These are phyloP conservation scores for Stylophora pistillata DNA, from an alignment of 64 coral and sea anemone genomes.

Conservation along the genomic window DNA sequence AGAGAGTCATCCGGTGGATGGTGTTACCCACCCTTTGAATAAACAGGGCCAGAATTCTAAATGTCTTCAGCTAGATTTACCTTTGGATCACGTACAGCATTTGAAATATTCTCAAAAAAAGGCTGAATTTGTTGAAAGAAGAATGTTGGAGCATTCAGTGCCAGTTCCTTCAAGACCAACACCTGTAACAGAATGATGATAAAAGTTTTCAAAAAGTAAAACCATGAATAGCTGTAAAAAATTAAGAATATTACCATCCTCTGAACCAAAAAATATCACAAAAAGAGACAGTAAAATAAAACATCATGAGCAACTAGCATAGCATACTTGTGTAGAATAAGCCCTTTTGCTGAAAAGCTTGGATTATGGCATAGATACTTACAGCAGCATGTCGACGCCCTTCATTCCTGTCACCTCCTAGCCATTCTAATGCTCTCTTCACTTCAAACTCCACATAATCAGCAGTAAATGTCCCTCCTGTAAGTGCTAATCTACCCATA, in stretches of 20 bases:
- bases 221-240: too few species aligned
- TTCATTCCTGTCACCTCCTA: slow-evolving; percentile 94
- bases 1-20: too few species aligned
- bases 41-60: not conserved
- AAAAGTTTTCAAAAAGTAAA: too few species aligned
- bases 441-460: slow-evolving; percentile 99
- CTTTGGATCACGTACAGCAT: slow-evolving; percentile 93
- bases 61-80: slow-evolving; percentile 11
- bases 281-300: too few species aligned
- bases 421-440: slow-evolving; percentile 92
- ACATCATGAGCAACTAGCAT: too few species aligned
- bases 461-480: slow-evolving; percentile 95
- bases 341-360: too few species aligned
- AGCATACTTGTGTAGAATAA: too few species aligned
- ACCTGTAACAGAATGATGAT: slow-evolving; percentile 42
- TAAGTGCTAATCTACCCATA: slow-evolving; percentile 88
- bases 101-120: slow-evolving; percentile 99
- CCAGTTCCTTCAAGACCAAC: slow-evolving; percentile 85
- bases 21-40: too few species aligned
- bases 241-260: too few species aligned
- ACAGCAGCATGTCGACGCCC: slow-evolving; percentile 89
- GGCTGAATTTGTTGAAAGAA: slow-evolving; percentile 99
- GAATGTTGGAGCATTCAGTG: slow-evolving; percentile 96
- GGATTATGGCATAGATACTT: not conserved
- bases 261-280: too few species aligned